Percentiles rank a stretch among this genome's conserved stretches.
phyloP scores from a whole-genome alignment of 2,113 vertebrate species.

The Otis tarda region DNA sequence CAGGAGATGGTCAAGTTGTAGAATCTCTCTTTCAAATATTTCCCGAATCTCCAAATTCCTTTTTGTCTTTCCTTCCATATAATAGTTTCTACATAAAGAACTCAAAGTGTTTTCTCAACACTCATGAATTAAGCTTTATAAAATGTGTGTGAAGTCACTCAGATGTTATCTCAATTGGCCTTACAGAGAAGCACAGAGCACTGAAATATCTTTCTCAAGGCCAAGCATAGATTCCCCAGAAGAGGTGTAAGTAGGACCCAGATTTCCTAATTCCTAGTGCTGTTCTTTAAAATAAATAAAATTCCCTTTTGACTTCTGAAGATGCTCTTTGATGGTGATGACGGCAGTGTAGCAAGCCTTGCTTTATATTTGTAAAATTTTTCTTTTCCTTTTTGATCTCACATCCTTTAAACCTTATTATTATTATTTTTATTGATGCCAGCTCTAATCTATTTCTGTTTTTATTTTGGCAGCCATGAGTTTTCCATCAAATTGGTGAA shows the following conservation, averaged over 20 bases:
- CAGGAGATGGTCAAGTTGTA: background rate
- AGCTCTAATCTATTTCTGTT: constrained; percentile 11
- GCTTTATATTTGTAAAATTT: constrained; percentile 16
- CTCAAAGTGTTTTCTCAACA: background rate
- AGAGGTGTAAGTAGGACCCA: constrained; percentile 7
- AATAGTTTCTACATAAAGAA: background rate
- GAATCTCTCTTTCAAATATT: background rate
- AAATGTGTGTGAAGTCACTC: background rate
- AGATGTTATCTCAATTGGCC: background rate
- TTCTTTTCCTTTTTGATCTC: constrained; percentile 23
- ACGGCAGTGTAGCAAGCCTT: background rate
- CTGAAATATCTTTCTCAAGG: constrained; percentile 18
- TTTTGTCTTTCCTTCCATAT: background rate
- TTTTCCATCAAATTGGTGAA: constrained; percentile 50
- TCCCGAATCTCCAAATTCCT: background rate
- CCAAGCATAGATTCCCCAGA: background rate
- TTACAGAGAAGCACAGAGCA: background rate
- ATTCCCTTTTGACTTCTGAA: constrained; percentile 43
- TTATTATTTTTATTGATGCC: background rate
- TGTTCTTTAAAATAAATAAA: constrained; percentile 27
- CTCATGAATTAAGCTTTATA: background rate
- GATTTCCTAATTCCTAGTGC: background rate
- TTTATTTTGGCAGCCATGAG: constrained; percentile 10
- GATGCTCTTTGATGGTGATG: constrained; percentile 19
- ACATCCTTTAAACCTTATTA: background rate